Base-by-base conservation (phyloP, 2,888 invertebrate species). In the Pachymerium ferrugineum region DNA sequence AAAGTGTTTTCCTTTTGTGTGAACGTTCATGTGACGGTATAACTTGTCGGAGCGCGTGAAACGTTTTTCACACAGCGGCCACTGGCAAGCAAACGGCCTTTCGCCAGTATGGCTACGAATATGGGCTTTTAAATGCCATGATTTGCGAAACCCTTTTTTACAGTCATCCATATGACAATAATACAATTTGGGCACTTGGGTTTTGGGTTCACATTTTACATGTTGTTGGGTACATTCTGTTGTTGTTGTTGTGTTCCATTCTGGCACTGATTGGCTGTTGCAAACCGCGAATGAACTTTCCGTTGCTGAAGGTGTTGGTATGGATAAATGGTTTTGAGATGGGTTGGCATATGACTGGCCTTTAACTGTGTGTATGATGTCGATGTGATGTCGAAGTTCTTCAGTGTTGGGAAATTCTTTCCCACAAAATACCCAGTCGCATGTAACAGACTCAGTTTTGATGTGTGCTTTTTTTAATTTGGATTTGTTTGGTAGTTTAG, bases 61-160 rank as follows among this genome's bases (percentile, higher is more conserved):
- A 54, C 72, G 72, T 33, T 72, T 72, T 29, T 47, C 72, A 54
- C 72, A 72, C 72, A 72, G 54, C 31, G 72, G 72, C 72, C 72
- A 72, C 19, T 72, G 47, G 72, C 72, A 72, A 28, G 72, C 72
- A 72, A 72, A 72, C 3, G 72, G 72, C 22, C 62, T 42, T 54
- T 72, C 72, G 16, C 72, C 72, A 16, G 62, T 54, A 19, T 72
- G 72, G 19, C 33, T 54, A n/a, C 72, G 72, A 6, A 72, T 47
- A 16, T 72, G 72, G 16, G 72, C 72, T 54, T 72, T 72, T n/a
- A 72, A 22, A 30, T 72, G 72, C 72, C 72, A 72, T 22, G 33
- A 33, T 30, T 72, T 72, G 10, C 47, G 38, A 31, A 72, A 72
- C 1, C 38, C 72, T 54, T 72, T 72, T 29, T 54, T 54, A 54